Conservation (phyloP, 2,797 vertebrate genomes). For the Clarias laeviceps region DNA sequence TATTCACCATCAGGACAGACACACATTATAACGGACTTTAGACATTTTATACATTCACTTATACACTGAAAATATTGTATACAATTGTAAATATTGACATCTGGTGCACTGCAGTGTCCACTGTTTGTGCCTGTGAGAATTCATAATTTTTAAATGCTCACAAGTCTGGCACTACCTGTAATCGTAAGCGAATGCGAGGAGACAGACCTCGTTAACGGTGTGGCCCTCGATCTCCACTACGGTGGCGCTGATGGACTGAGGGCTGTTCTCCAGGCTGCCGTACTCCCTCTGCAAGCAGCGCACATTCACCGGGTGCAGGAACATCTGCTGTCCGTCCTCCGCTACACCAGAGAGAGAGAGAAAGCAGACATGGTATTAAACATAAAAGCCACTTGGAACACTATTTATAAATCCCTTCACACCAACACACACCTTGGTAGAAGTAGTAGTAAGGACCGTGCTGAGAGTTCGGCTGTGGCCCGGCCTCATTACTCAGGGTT, state of each 20-base stretch:
- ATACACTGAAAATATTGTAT: no score
- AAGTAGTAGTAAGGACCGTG: conserved; percentile 93
- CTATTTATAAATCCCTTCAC: no score
- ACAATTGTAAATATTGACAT: no score
- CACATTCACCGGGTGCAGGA: conserved; percentile 94
- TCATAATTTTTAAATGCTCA: no score
- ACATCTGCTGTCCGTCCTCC: conserved; percentile 97
- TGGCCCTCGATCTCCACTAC: conserved; percentile 95
- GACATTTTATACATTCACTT: no score
- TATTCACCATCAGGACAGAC: no score
- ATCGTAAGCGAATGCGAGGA: not conserved
- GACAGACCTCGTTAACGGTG: conserved; percentile 72
- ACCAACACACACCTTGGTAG: conserved; percentile 87
- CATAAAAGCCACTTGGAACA: not conserved
- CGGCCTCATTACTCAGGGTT: conserved; percentile 58
- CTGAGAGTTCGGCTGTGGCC: conserved; percentile 64
- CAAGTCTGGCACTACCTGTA: no score
- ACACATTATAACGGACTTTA: no score
- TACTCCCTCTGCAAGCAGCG: conserved; percentile 92
- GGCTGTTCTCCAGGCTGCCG: conserved; percentile 92
- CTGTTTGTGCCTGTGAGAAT: no score
- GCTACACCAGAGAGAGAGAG: conserved; percentile 68
- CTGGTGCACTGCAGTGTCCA: no score
- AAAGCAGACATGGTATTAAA: not conserved
- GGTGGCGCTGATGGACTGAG: conserved; percentile 87